Evolutionary conservation across 2,113 vertebrate genomes (phyloP), one percentile per base, ranked within the genome.

Genomic region (Poeciliopsis retropinna): DNA sequence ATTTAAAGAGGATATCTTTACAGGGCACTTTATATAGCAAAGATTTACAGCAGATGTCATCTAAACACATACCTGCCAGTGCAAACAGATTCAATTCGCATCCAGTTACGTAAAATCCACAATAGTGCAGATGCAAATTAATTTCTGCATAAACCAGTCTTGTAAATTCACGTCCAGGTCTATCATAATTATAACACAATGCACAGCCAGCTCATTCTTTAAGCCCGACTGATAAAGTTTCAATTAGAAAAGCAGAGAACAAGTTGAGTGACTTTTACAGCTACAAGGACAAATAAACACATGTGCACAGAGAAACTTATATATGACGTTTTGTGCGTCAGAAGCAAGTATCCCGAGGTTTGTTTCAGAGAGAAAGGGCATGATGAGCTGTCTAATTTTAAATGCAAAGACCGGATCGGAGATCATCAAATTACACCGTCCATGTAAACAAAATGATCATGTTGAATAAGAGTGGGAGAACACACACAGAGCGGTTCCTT

Each of bases 211-310:
- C 17, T 47, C 44, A 6, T 47, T 17, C 44, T 47, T 17, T 19
- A 47, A 47, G 44, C 44, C 13, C 13, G n/a, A 28, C 3, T 17
- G 29, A 17, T 19, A 27, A 15, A 62, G 60, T 30, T 62, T 30
- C 5, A 61, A 30, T 30, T 15, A 30, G 14, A 13, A 14, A 62
- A 10, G 12, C 29, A 39, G 17, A 51, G 57, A 74, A 60, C 30
- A 54, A 75, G 29, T 72, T 73, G 63, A 72, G 25, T 70, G 47
- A 25, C 41, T 63, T 60, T 31, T 39, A 73, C 60, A 60, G 67
- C 62, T n/a, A 88, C 85, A 92, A 89, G 88, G 91, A 83, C 86
- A 89, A 79, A 72, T 27, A 69, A 65, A 30, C 62, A 57, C 61
- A 72, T 4, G 10, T 44, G 5, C 47, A 66, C 17, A 69, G 25